Evolutionary conservation across 1,140 invertebrate genomes (phyloP).

Genomic region (Drosophila orosa): DNA sequence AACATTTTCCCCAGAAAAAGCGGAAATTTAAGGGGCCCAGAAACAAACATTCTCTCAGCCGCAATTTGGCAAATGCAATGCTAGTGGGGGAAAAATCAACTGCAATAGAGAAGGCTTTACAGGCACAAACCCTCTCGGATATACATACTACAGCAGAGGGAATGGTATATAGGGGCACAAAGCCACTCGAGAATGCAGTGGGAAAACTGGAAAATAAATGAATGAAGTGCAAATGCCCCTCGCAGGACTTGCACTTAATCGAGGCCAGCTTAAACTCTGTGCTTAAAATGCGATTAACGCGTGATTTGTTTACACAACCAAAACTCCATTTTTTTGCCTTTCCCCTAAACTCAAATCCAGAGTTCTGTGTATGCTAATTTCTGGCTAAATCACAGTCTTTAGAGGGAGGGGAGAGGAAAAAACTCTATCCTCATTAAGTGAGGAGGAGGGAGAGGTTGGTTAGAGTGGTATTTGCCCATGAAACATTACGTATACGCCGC

Average conservation of each 20-base stretch:
- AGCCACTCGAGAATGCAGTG: constrained; percentile 26
- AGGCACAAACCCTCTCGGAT: neutral
- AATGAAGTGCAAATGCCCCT: constrained; percentile 41
- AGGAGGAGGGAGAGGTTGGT: neutral
- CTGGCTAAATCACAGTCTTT: constrained; percentile 50
- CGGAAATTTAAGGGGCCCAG: constrained; percentile 12
- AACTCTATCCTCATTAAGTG: constrained; percentile 10
- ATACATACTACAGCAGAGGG: neutral
- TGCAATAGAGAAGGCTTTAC: constrained; percentile 8
- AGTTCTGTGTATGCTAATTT: constrained; percentile 67
- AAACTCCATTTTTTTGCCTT: constrained; percentile 11
- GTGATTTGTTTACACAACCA: constrained; percentile 68
- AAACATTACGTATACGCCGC: constrained; percentile 35
- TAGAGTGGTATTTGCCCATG: constrained; percentile 19
- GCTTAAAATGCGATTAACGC: constrained; percentile 76
- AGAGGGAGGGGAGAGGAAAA: neutral
- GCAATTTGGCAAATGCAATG: constrained; percentile 70
- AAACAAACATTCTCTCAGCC: constrained; percentile 21
- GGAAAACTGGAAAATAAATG: constrained; percentile 38
- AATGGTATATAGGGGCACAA: neutral
- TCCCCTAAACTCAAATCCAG: constrained; percentile 14
- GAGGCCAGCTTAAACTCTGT: constrained; percentile 64
- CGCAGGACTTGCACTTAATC: constrained; percentile 39
- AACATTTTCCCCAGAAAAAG: constrained; percentile 17
- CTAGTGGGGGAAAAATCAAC: constrained; percentile 2